Evolutionary conservation across 23 tunicate species (phyloP), one percentile per base, ranked within the genome.

Genomic region (Trididemnum nubilum): DNA sequence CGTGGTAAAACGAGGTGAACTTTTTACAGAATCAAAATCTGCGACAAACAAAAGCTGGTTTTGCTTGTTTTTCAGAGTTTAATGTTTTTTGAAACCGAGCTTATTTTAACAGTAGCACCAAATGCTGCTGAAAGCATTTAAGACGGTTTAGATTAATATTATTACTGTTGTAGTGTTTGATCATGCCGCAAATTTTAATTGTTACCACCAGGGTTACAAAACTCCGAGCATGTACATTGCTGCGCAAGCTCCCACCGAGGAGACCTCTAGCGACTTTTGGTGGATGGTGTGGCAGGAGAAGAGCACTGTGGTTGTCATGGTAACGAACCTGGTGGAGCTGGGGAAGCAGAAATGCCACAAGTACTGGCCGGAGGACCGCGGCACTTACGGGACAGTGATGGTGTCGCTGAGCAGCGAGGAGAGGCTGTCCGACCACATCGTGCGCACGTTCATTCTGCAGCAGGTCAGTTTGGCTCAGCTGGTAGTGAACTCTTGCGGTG

Each of bases 281-380:
- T 73, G 72, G 84, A 89, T 90, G 96, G 78, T 95, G 0, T 95
- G 99, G 99, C 99, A 95, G 82, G 99, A 95, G 58, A 86, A 83
- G 29, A 71, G 65, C 64, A 83, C 64, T 50, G 86, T 95, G 12
- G 64, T 95, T 27, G 89, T 95, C 65, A 95, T 95, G 99, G 89
- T 95, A 0, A 90, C 96, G 80, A 90, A 86, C 77, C 69, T 95
- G 64, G 93, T 95, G 18, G 99, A 95, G 60, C 57, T 90, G 66
- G 96, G 99, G 65, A 89, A 83, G 76, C 77, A 63, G 38, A 95
- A 95, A 52, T 95, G 96, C 60, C 83, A 86, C 71, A 86, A 95
- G 51, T 95, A 95, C 82, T 95, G 99, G 99, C 99, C 99, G 15
- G 96, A 90, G 51, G 96, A 90, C 58, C 35, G 81, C 5, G 93